Percentiles rank a stretch among this genome's conserved stretches.
These are phyloP conservation scores for Antidorcas marsupialis DNA, from an alignment of 2,113 vertebrate species.

Conservation along the genomic window DNA sequence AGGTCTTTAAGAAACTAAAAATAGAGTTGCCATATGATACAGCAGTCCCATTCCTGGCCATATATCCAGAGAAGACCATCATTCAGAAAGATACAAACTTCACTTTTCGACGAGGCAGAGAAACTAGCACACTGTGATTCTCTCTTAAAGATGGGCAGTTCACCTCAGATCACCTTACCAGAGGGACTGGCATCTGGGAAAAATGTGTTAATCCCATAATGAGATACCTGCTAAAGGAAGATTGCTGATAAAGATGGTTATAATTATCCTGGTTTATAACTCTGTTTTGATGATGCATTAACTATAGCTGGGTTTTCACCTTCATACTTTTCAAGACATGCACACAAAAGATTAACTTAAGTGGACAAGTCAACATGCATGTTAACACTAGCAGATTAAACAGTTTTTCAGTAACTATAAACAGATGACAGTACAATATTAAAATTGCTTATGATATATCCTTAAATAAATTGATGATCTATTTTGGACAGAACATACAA, in stretches of 20 bases:
- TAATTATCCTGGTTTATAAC: conserved; percentile 11
- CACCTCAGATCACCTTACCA: background rate
- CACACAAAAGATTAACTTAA: conserved; percentile 17
- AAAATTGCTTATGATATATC: background rate
- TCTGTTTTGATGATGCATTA: conserved; percentile 19
- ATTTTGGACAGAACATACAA: background rate
- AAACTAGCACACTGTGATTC: background rate
- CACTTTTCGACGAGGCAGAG: background rate
- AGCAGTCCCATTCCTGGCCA: background rate
- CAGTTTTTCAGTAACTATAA: background rate
- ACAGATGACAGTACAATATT: background rate
- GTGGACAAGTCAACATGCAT: background rate
- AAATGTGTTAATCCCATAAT: conserved; percentile 35
- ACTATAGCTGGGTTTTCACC: conserved; percentile 11
- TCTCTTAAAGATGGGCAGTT: background rate
- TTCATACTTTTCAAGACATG: conserved; percentile 1
- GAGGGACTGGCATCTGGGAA: background rate
- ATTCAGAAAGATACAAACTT: background rate
- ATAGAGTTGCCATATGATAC: background rate
- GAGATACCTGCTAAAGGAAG: conserved; percentile 1
- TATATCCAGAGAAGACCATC: background rate
- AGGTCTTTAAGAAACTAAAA: background rate
- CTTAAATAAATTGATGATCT: conserved; percentile 9
- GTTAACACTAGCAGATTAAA: conserved; percentile 14
- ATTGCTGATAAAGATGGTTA: background rate